phyloP scores from a whole-genome alignment of 2,797 vertebrate species.

The Phalloptychus januarius region DNA sequence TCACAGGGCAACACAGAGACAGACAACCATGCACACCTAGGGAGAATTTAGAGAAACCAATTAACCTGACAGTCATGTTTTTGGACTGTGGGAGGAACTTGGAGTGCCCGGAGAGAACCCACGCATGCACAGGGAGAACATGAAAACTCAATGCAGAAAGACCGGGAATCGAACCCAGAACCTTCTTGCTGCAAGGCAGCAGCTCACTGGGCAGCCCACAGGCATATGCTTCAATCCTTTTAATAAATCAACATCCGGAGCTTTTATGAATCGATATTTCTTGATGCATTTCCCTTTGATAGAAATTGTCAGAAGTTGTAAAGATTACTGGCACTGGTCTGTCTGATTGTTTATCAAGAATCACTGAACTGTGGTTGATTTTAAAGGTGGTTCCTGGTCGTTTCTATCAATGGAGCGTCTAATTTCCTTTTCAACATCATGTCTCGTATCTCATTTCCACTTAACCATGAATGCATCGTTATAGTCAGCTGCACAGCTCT shows the following conservation, averaged over 20 bases:
- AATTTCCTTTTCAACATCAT: constrained; percentile 19
- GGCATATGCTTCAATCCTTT: not conserved
- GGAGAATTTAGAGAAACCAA: too few relatives aligned
- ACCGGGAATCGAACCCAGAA: too few relatives aligned
- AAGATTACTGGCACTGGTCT: not conserved
- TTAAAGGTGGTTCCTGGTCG: constrained; percentile 32
- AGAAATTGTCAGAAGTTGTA: not conserved
- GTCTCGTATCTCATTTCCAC: constrained; percentile 1
- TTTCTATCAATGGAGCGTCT: not conserved
- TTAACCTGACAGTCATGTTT: too few relatives aligned
- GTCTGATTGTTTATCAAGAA: constrained; percentile 7
- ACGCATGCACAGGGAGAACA: too few relatives aligned
- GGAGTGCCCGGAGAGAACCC: too few relatives aligned
- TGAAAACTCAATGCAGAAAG: too few relatives aligned
- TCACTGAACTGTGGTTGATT: constrained; percentile 16
- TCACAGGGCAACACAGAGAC: too few relatives aligned
- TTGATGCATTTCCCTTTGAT: not conserved
- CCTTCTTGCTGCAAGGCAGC: too few relatives aligned
- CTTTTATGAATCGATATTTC: not conserved
- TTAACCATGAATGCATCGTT: constrained; percentile 5
- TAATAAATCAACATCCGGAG: not conserved
- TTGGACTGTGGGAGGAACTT: too few relatives aligned
- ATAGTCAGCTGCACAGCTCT: constrained; percentile 5
- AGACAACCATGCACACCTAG: too few relatives aligned
- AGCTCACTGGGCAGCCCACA: too few relatives aligned